A percentile compares a stretch with the other conserved stretches of the same genome.
Evolutionary conservation across 92 coral and sea anemone genomes (phyloP).

Genomic region (Phymanthus crucifer): DNA sequence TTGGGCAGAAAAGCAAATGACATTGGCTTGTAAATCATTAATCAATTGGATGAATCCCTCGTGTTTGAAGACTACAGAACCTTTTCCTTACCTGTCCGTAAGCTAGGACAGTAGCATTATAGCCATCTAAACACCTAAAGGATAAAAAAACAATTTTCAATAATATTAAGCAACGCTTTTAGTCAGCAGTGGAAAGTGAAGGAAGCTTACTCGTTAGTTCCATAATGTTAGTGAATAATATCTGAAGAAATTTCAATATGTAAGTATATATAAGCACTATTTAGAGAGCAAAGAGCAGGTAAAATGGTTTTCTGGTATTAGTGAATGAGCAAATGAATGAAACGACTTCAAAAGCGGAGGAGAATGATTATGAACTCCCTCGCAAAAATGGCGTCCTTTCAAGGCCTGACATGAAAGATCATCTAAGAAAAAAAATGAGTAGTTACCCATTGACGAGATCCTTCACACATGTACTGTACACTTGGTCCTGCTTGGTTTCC

Average conservation of each 20-base stretch:
- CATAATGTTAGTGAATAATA: not conserved
- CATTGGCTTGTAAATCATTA: constrained; percentile 16
- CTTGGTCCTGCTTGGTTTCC: constrained; percentile 71
- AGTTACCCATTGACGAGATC: constrained; percentile 89
- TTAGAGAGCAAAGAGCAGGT: constrained; percentile 1
- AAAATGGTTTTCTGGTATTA: constrained; percentile 2
- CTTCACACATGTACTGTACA: constrained; percentile 82
- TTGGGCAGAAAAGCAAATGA: constrained; percentile 15
- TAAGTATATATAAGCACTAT: not conserved
- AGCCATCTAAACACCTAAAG: constrained; percentile 93
- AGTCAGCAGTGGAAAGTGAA: not conserved
- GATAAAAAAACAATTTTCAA: constrained; percentile 4
- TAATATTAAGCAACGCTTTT: not conserved
- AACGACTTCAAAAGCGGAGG: constrained; percentile 6
- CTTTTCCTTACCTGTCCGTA: constrained; percentile 87
- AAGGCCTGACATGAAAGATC: not conserved
- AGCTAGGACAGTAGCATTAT: constrained; percentile 96
- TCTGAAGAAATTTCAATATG: not conserved
- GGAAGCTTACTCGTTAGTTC: not conserved
- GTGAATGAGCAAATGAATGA: not conserved
- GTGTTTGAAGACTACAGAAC: constrained; percentile 13
- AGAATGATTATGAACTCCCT: constrained; percentile 25
- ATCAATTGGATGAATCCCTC: constrained; percentile 2
- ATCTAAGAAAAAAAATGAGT: not conserved
- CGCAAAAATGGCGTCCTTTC: constrained; percentile 35